Evolutionary conservation across 2,113 vertebrate genomes (phyloP).

Genomic region (Cephalopterus ornatus): DNA sequence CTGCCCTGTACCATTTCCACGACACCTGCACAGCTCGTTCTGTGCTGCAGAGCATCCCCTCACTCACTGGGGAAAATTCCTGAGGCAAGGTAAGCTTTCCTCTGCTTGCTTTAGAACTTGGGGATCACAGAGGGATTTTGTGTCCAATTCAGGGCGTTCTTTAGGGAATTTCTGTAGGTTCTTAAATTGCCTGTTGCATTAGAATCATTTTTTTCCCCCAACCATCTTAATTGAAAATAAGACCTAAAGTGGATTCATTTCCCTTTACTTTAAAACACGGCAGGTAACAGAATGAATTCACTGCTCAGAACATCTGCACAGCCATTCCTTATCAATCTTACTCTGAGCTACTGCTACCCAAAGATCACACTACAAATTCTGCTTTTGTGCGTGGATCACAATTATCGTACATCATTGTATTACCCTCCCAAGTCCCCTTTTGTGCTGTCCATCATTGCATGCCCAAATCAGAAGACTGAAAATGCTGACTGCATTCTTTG

Average conservation of each 20-base stretch:
- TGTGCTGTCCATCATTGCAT: not conserved
- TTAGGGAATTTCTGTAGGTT: not conserved
- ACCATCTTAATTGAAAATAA: not conserved
- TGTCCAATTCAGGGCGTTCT: accelerated
- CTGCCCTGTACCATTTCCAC: accelerated
- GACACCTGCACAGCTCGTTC: not conserved
- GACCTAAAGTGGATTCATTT: not conserved
- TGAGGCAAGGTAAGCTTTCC: not conserved
- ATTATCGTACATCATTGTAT: not conserved
- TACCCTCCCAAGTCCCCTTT: not conserved
- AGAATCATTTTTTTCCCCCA: not conserved
- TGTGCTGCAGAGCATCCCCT: not conserved
- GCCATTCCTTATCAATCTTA: not conserved
- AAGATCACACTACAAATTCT: not conserved
- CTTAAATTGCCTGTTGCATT: not conserved
- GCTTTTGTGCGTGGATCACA: not conserved
- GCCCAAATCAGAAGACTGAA: not conserved
- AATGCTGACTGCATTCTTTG: not conserved
- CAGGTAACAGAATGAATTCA: not conserved
- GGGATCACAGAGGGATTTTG: not conserved
- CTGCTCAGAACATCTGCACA: not conserved
- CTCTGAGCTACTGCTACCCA: not conserved
- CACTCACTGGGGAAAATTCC: not conserved
- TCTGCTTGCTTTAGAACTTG: not conserved
- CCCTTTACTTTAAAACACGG: not conserved